These are phyloP conservation scores for Apis cerana DNA, from an alignment of 1,140 invertebrate species.

Conservation along the genomic window DNA sequence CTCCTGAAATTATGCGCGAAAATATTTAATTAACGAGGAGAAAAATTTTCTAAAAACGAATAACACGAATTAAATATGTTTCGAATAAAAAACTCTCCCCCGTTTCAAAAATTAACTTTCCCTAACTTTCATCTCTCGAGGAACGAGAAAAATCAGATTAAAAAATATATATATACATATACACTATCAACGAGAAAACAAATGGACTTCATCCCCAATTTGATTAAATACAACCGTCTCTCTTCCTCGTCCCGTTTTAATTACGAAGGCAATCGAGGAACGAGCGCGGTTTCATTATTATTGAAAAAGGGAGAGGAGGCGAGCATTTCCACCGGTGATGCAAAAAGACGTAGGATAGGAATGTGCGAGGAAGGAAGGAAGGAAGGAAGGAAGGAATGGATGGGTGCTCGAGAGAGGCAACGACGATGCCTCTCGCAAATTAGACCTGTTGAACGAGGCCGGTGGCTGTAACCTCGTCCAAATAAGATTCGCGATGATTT, in stretches of 20 bases:
- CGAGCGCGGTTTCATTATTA: neutral
- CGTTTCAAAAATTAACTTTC: no score
- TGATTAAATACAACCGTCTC: neutral
- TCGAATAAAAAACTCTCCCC: no score
- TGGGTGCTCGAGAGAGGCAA: neutral
- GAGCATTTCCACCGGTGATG: neutral
- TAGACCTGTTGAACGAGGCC: constrained; percentile 39
- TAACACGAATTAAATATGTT: no score
- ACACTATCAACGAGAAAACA: neutral
- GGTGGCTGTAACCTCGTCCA: constrained; percentile 8
- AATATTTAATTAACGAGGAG: no score
- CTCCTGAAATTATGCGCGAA: no score
- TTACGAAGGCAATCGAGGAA: neutral
- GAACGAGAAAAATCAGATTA: no score
- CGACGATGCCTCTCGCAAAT: constrained; percentile 24
- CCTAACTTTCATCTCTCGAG: no score
- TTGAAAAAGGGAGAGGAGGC: neutral
- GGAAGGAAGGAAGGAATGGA: neutral
- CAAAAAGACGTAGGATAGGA: neutral
- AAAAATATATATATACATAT: neutral
- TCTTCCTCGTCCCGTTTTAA: neutral
- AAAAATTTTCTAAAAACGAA: no score
- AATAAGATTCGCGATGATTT: constrained; percentile 40
- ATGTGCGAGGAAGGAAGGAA: no score
- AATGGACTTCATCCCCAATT: neutral